Evolutionary conservation across 2,113 vertebrate species (phyloP), one percentile per base, ranked within the genome.

Genomic region (Anarrhichthys ocellatus): DNA sequence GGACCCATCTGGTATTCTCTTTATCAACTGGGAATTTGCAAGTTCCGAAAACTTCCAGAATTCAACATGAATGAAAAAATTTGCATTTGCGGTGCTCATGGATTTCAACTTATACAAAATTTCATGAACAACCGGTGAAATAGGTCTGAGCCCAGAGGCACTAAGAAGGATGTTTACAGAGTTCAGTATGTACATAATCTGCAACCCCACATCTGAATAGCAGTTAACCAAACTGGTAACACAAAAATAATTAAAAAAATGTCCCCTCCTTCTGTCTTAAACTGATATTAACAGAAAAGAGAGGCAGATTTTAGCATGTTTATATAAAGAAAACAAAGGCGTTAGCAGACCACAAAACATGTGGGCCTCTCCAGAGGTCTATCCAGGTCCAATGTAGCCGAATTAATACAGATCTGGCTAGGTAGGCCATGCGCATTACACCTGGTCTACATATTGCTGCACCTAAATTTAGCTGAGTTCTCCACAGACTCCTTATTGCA

Each of bases 401-500:
- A 73, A 52, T 68, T 80, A 78, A 85, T 36, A 73, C 40, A 64
- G 76, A 74, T 27, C 76, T 4, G 46, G 71, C 69, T 88, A 92
- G 91, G 87, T 92, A 93, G 93, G 91, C 75, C 91, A 91, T 83
- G 87, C 82, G 90, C 73, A 67, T 64, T 87, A 91, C 92, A 92
- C 92, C 92, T 93, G 93, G 88, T 89, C 89, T 88, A 89, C 87
- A 90, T 92, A 89, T 85, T 64, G 68, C 86, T 66, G 73, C 80
- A n/a, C 74, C 92, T 94, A 94, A 92, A 92, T 92, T 91, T 93
- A 94, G 92, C 81, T 74, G 79, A 10, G 52, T 81, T 85, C 91
- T 91, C 87, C 61, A 63, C 52, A 81, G 90, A 89, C 84, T 86
- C 68, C 76, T 80, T 52, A 74, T 70, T 85, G 74, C 87, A 44